Percentiles rank a stretch among this genome's conserved stretches.
These are phyloP conservation scores for Perizoma affinitatum DNA, from an alignment of 2,888 invertebrate species.

Conservation along the genomic window DNA sequence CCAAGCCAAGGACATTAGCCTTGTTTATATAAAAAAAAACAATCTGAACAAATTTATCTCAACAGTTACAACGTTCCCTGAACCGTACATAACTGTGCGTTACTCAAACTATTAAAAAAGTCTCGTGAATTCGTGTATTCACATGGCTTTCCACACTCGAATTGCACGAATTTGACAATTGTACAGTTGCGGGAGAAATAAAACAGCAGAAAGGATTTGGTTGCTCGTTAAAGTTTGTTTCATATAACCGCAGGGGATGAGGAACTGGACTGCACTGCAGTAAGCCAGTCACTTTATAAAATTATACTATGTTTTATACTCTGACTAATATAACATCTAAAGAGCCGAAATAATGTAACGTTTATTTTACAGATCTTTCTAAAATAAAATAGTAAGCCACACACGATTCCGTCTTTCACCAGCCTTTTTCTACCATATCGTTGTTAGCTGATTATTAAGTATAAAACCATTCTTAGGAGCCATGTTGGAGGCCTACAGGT, in stretches of 20 bases:
- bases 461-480: no score
- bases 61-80: background rate
- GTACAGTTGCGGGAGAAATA: slow-evolving; percentile 12
- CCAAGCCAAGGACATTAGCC: no score
- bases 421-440: no score
- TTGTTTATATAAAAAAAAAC: background rate
- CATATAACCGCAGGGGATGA: slow-evolving; percentile 6
- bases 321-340: background rate
- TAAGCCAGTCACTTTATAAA: slow-evolving; percentile 5
- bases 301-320: background rate
- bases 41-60: background rate
- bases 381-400: no score
- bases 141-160: slow-evolving; percentile 13
- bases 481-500: no score
- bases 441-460: no score
- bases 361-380: no score
- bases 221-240: slow-evolving; percentile 13
- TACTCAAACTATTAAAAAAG: slow-evolving; percentile 10
- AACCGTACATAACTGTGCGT: slow-evolving; percentile 10
- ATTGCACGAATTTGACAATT: slow-evolving; percentile 16
- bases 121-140: slow-evolving; percentile 11
- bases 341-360: background rate
- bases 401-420: no score
- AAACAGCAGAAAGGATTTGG: slow-evolving; percentile 10
- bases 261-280: slow-evolving; percentile 7